phyloP scores from a whole-genome alignment of 2,113 vertebrate genomes.

The Nerophis lumbriciformis region DNA sequence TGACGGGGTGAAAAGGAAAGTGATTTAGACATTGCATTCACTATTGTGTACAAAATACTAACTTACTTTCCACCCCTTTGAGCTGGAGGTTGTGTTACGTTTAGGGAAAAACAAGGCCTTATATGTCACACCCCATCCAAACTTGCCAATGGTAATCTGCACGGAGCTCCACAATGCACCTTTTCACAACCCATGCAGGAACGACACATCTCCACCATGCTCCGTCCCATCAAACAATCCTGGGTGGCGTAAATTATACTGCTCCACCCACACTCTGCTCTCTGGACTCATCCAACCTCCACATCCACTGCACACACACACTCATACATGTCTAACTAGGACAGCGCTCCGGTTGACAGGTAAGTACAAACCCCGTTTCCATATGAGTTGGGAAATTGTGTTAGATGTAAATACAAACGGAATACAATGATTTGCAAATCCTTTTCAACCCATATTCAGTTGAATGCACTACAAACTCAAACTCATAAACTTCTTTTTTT shows the following conservation, averaged over 20 bases:
- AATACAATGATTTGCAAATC: no score
- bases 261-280: background rate
- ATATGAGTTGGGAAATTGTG: no score
- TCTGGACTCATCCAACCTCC: background rate
- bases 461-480: no score
- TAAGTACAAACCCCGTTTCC: no score
- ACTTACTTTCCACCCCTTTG: background rate
- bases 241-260: background rate
- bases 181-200: constrained; percentile 1
- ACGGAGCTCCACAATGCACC: background rate
- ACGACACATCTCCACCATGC: background rate
- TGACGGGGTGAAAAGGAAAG: constrained; percentile 18
- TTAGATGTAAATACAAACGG: no score
- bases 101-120: background rate
- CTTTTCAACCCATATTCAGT: no score
- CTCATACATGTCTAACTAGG: background rate
- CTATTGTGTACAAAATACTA: background rate
- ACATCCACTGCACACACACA: background rate
- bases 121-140: background rate
- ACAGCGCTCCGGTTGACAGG: no score
- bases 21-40: constrained; percentile 12
- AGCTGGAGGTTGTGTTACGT: background rate
- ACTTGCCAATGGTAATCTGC: constrained; percentile 7
- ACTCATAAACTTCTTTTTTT: no score
- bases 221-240: background rate